Evolutionary conservation across 2,113 vertebrate species (phyloP).

Genomic region (Ailuropoda melanoleuca): DNA sequence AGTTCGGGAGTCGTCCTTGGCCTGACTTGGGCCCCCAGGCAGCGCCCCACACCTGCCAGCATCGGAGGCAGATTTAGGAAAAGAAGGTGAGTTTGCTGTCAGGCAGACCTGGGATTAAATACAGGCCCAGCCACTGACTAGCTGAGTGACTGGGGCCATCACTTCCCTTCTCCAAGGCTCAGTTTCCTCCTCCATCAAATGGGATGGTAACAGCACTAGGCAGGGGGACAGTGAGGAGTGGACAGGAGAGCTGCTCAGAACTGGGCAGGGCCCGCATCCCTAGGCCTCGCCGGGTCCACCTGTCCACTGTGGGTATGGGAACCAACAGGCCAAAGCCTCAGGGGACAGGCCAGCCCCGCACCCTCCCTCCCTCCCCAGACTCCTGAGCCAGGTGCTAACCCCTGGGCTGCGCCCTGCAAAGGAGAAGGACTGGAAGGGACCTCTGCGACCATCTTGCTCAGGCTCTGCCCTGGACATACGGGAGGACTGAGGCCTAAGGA

Average conservation of each 20-base stretch:
- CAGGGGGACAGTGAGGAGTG: not conserved
- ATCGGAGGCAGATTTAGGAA: not conserved
- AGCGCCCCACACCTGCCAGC: not conserved
- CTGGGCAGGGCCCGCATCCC: not conserved
- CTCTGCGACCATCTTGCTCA: fast-evolving
- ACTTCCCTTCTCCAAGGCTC: not conserved
- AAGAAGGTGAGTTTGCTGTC: not conserved
- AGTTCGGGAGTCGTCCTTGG: not conserved
- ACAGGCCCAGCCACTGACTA: not conserved
- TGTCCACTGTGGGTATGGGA: not conserved
- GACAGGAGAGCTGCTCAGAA: not conserved
- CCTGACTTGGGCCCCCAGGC: not conserved
- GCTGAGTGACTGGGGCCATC: not conserved
- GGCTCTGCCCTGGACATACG: not conserved
- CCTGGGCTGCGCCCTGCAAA: not conserved
- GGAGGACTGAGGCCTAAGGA: not conserved
- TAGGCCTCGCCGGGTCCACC: not conserved
- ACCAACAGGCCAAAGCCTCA: not conserved
- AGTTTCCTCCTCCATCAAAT: not conserved
- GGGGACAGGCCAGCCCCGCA: fast-evolving
- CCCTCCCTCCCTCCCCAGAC: not conserved
- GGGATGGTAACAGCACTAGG: not conserved
- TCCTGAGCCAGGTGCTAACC: not conserved
- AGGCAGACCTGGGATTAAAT: not conserved
- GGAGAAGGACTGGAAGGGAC: not conserved